Conservation (phyloP, 2,113 vertebrate species). For the Ceyx cyanopectus region DNA sequence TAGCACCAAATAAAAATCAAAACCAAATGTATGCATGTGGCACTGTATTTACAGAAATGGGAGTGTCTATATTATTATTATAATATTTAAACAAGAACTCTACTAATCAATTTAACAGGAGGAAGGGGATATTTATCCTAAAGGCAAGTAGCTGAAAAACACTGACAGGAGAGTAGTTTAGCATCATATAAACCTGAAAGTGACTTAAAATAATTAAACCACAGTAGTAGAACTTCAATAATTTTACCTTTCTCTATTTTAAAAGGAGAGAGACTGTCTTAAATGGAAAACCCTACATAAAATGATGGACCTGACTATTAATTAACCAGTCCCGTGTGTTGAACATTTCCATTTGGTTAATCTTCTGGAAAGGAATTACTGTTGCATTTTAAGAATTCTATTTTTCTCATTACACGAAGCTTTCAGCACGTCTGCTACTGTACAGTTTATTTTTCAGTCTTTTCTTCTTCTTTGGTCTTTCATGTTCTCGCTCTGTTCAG, state of each 20-base stretch:
- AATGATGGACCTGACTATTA: conserved; percentile 52
- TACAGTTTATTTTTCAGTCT: neutral
- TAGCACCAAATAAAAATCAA: neutral
- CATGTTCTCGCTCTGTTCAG: neutral
- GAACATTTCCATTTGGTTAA: conserved; percentile 61
- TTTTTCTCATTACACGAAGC: conserved; percentile 28
- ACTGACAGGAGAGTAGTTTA: neutral
- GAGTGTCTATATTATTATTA: neutral
- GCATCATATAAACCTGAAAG: neutral
- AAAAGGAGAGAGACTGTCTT: neutral
- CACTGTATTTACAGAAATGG: neutral
- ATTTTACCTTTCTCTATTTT: neutral
- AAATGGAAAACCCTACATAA: conserved; percentile 43
- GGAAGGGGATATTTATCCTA: neutral
- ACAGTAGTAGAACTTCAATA: neutral
- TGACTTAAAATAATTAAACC: neutral
- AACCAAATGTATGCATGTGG: neutral
- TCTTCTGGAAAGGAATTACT: conserved; percentile 67
- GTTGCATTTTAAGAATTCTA: conserved; percentile 33
- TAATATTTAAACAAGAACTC: neutral
- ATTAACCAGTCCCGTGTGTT: conserved; percentile 50
- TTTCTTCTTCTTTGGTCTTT: conserved; percentile 29
- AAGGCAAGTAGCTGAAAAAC: neutral
- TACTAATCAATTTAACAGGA: neutral
- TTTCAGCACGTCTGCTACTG: conserved; percentile 17